These are phyloP conservation scores for Tortrix viridana DNA, from an alignment of 2,888 invertebrate genomes.

Conservation along the genomic window DNA sequence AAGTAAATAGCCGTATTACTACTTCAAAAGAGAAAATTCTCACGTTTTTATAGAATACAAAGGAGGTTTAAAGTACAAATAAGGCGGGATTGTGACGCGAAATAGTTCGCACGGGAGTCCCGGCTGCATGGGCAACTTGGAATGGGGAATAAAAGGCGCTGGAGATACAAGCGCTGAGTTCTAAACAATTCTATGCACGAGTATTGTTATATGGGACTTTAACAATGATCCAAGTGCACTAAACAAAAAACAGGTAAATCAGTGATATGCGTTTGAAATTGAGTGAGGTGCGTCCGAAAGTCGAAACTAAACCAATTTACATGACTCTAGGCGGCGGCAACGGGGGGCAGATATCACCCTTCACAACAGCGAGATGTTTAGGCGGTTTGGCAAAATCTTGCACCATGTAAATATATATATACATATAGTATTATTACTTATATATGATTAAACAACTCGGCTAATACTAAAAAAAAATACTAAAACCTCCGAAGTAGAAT, in stretches of 20 bases:
- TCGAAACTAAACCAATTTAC: no score
- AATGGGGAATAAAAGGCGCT: conserved; percentile 50
- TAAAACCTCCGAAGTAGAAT: no score
- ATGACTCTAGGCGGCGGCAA: no score
- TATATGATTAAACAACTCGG: no score
- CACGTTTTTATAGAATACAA: conserved; percentile 48
- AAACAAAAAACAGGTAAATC: not conserved
- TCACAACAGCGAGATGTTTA: no score
- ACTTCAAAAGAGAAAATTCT: conserved; percentile 36
- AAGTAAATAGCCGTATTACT: not conserved
- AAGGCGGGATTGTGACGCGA: conserved; percentile 48
- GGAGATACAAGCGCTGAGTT: conserved; percentile 27
- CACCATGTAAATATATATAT: no score
- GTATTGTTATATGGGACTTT: not conserved
- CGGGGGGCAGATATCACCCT: no score
- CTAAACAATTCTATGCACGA: conserved; percentile 4
- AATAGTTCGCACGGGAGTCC: conserved; percentile 49
- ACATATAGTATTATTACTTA: no score
- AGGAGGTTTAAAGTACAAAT: conserved; percentile 53
- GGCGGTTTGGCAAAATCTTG: no score
- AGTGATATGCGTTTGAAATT: no score
- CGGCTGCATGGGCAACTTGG: conserved; percentile 44
- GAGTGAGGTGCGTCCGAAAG: no score
- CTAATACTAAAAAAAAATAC: no score
- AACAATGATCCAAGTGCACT: not conserved